Base-by-base conservation (phyloP, 2,113 vertebrate genomes). In the Blennius ocellaris region DNA sequence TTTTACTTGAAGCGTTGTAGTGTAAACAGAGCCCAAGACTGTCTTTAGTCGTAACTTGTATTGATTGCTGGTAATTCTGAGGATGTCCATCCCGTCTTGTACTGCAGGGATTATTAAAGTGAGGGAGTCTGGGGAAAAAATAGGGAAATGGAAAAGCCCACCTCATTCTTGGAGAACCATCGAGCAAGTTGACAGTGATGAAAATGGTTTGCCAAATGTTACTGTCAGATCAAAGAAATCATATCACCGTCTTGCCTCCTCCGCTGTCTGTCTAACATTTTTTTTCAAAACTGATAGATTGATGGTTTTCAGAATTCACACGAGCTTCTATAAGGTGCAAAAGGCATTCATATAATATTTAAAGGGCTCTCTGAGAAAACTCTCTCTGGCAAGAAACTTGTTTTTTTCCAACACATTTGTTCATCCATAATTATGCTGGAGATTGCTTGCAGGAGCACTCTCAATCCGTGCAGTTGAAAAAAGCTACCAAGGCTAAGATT, bases 211-310 rank as follows among this genome's bases (percentile, higher is more conserved):
- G 48, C 81, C 40, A 56, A 76, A 76, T 39, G 43, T 50, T 78
- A 70, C 70, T 82, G 73, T 83, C 80, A 64, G 36, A 66, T 75
- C 38, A 30, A 6, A 47, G 47, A 72, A 63, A 75, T 51, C 65
- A 69, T 66, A 59, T 71, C 56, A 49, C 37, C 30, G 48, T 58
- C 39, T n/a, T 45, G 75, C 73, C 69, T 74, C 60, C 61, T 76
- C 81, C 49, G 11, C 74, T 66, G 5, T 50, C 41, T 57, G 21
- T 69, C 54, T 15, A 47, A 64, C 57, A 58, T 69, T 11, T 62
- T 38, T 60, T 15, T 43, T 65, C 9, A 67, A 8, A 67, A 8
- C 9, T 65, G 51, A 76, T 66, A 36, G 60, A 70, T 17, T 67
- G 16, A 79, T 74, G 40, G 53, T 41, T 56, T 52, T 7, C 41